Evolutionary conservation across 2,888 invertebrate species (phyloP), one percentile per base, ranked within the genome.

Genomic region (Anagyrus pseudococci): DNA sequence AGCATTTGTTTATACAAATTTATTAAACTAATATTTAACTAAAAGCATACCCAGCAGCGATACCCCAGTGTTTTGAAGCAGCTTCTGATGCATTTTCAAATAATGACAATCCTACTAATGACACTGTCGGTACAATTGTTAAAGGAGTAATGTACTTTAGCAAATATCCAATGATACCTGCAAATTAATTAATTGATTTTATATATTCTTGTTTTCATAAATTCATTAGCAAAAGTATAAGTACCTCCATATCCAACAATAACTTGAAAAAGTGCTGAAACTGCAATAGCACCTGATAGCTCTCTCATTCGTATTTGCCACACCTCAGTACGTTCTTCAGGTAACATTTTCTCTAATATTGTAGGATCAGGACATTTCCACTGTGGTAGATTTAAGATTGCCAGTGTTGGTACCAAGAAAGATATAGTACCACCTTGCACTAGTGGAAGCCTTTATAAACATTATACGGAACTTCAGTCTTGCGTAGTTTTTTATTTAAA

Each of bases 21-120:
- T 37, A 20, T 44, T 53, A 48, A 20, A 19, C 15, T n/a, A 10
- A 19, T 15, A 6, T 3, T 53, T 50, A 46, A 4, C 4, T 10
- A 19, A 25, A 49, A 1, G 37, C 43, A 19, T 62, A 93, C 94
- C 91, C 86, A 17, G 87, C 85, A 0, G 93, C 88, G 59, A 94
- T 88, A 15, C 91, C 91, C 94, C 94, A 94, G 70, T 94, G 91
- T 73, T 88, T 87, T 1, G 92, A 86, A 0, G 94, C 92, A n/a
- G 92, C 90, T 0, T 84, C 84, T 0, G 91, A 89, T 0, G 94
- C 93, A 77, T 92, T 90, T 75, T 89, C 88, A 75, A 94, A 93
- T 43, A 94, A 82, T 0, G 93, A 91, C 15, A 95, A 81, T 0
- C 94, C 94, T 62, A 94, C 91, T 57, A 94, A 82, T 0, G 92